Base-by-base conservation (phyloP, 2,888 invertebrate species). In the Netelia melanura region DNA sequence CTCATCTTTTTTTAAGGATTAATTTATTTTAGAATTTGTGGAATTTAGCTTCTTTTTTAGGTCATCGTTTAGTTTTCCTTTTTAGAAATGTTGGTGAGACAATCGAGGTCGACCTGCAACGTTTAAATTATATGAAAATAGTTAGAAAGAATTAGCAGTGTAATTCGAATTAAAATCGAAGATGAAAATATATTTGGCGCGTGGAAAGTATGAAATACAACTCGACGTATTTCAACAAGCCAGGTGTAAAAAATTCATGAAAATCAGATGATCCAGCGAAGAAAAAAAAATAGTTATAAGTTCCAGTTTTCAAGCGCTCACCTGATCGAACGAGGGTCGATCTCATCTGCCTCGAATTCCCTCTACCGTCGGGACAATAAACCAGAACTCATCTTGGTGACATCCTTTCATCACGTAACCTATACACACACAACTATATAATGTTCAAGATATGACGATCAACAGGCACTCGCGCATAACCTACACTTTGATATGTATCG, bases 401-500 rank as follows among this genome's bases (percentile, higher is more conserved):
- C 38, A 38, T 38, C 38, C 38, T 38, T 17, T 58, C 58, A 58
- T 58, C 58, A 58, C 58, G 58, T 10, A 17, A 56, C 30, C 52
- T 38, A 11, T n/a, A 70, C 70, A 58, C 9, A 52, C 62, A 54
- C 54, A 71, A 61, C 61, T n/a, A 52, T 52, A n/a, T 52, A 52
- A 10, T 38, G 38, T 78, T 64, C 38, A 62, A 43, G 71, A 72
- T 65, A 67, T 72, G 81, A 74, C 75, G 78, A 68, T 70, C 43
- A 52, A 70, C 25, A 58, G 62, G 62, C 77, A 76, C 84, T 56
- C 72, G 52, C 75, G 56, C 62, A 38, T 52, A 58, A 81, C 61
- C 65, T n/a, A 43, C 81, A 78, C 64, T 74, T 75, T 70, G 77
- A 77, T 81, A 84, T 78, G 81, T 78, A 77, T 80, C 71, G 67